A percentile compares a stretch with the other conserved stretches of the same genome.
Evolutionary conservation across 2,888 invertebrate genomes (phyloP).

Genomic region (Sesia bembeciformis): DNA sequence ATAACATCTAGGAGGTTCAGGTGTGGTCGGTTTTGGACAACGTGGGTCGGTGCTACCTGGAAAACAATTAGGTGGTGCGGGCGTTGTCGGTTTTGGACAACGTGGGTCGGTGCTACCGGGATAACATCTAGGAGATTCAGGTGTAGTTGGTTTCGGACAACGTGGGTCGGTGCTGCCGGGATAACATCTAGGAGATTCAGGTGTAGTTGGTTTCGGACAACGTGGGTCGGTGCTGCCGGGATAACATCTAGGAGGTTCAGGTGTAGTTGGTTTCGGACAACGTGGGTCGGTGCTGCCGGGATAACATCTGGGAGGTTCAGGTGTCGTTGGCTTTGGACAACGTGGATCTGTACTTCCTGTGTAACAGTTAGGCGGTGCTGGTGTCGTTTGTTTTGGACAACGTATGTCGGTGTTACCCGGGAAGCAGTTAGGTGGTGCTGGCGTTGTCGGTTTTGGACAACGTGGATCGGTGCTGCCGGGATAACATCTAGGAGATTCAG

Average conservation of each 20-base stretch:
- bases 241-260: constrained; percentile 17
- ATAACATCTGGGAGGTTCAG: constrained; percentile 19
- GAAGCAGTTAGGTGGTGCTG: constrained; percentile 18
- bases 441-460: constrained; percentile 16
- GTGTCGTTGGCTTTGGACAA: constrained; percentile 28
- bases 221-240: constrained; percentile 17
- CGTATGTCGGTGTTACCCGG: constrained; percentile 17
- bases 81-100: constrained; percentile 21
- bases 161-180: constrained; percentile 21
- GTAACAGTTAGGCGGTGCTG: constrained; percentile 13
- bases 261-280: constrained; percentile 26
- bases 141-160: constrained; percentile 23
- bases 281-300: constrained; percentile 13
- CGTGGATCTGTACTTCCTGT: constrained; percentile 21
- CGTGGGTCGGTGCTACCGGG: constrained; percentile 27
- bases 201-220: constrained; percentile 19
- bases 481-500: constrained; percentile 17
- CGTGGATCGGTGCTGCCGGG: constrained; percentile 20
- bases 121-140: constrained; percentile 18
- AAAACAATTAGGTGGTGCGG: constrained; percentile 18
- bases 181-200: constrained; percentile 20
- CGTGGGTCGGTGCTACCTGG: constrained; percentile 13
- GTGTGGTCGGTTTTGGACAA: constrained; percentile 19
- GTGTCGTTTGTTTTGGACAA: constrained; percentile 16
- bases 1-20: no score